Conservation (phyloP, 2,888 invertebrate genomes). For the Teleogryllus oceanicus region DNA sequence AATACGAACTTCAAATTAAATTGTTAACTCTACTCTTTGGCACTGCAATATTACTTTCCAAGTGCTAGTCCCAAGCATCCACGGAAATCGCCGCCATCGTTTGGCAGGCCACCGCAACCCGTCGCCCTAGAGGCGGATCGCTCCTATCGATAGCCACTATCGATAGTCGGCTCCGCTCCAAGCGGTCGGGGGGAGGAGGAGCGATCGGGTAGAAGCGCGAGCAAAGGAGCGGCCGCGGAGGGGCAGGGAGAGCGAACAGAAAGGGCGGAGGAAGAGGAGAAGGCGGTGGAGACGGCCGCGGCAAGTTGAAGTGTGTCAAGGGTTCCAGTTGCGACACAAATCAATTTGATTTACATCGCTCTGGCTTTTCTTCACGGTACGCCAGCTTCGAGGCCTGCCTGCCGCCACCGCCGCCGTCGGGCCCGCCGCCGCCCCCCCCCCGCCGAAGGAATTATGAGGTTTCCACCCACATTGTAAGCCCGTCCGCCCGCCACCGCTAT, state of each 20-base stretch:
- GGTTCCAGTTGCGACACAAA: conserved; percentile 18
- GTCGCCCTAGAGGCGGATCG: too few relatives aligned
- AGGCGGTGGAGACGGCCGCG: not conserved
- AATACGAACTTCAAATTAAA: too few relatives aligned
- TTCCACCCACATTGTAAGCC: conserved; percentile 18
- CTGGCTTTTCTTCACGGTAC: conserved; percentile 9
- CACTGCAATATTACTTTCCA: too few relatives aligned
- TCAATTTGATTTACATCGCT: conserved; percentile 18
- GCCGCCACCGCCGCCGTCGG: not conserved
- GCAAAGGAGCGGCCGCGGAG: not conserved
- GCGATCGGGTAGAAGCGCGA: not conserved
- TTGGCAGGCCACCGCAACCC: too few relatives aligned
- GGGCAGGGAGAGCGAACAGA: not conserved
- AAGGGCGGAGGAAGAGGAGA: not conserved
- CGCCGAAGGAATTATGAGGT: conserved; percentile 1
- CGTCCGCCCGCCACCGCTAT: not conserved
- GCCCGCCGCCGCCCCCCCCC: not conserved
- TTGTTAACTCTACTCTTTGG: too few relatives aligned
- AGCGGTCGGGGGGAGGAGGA: not conserved
- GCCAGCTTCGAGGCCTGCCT: conserved; percentile 18
- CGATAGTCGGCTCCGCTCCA: too few relatives aligned
- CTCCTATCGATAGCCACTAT: too few relatives aligned
- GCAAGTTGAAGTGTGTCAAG: conserved; percentile 4
- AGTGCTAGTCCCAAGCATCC: too few relatives aligned
- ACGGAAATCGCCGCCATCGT: too few relatives aligned